These are phyloP conservation scores for Phoebastria nigripes DNA, from an alignment of 2,797 vertebrate genomes.

Conservation along the genomic window DNA sequence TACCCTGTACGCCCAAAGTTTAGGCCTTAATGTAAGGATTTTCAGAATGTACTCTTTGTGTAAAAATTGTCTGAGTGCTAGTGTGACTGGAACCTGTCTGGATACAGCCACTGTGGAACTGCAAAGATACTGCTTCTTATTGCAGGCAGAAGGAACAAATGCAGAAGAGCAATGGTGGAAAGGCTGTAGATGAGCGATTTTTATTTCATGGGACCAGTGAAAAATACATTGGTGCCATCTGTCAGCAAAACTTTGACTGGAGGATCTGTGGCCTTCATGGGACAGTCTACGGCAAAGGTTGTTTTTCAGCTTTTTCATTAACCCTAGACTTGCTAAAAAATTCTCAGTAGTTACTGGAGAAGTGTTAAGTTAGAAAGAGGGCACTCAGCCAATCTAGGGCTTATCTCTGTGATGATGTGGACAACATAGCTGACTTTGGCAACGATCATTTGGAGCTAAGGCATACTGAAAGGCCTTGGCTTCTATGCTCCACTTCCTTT, in stretches of 20 bases:
- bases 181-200: constrained; percentile 71
- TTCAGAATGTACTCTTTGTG: neutral
- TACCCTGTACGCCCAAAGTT: neutral
- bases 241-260: constrained; percentile 91
- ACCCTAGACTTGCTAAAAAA: neutral
- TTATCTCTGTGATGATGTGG: neutral
- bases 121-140: neutral
- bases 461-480: neutral
- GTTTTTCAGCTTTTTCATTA: neutral
- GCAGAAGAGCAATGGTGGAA: constrained; percentile 78
- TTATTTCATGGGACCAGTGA: constrained; percentile 89
- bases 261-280: constrained; percentile 87
- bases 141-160: constrained; percentile 88
- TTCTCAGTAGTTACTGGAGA: neutral
- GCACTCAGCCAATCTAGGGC: neutral
- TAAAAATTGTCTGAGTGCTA: neutral
- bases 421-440: neutral
- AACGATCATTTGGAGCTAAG: neutral
- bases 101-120: neutral
- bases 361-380: neutral
- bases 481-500: neutral
- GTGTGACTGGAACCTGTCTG: neutral
- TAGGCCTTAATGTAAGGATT: neutral
- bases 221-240: constrained; percentile 79
- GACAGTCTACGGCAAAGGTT: constrained; percentile 88